Base-by-base conservation (phyloP, 2,888 invertebrate genomes). In the Conistra vaccinii region DNA sequence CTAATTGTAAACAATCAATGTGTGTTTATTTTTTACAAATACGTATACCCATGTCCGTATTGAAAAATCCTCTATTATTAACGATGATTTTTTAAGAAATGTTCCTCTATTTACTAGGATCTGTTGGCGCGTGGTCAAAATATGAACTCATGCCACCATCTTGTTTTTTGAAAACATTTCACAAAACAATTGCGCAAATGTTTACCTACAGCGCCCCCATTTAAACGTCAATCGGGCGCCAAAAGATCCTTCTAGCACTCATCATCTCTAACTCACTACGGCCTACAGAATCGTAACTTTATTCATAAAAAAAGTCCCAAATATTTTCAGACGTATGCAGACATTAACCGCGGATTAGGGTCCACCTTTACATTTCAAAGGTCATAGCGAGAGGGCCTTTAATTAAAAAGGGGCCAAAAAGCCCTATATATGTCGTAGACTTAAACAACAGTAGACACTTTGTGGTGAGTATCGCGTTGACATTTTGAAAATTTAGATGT, bases 401-500 rank as follows among this genome's bases (percentile, higher is more conserved):
- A 85, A 90, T 90, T 89, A 89, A 88, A 90, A 88, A 85, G 78
- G 73, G 86, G 73, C 66, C 83, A 51, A 63, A 80, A 85, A 85
- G 83, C 86, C 84, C 83, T 84, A 86, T 81, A 86, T 81, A 80
- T 76, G 73, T 69, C 69, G 65, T 78, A 75, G 86, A 87, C 81
- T 88, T 87, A 81, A 85, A 80, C 81, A 89, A 86, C 72, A 58
- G 53, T 67, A 9, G 23, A 48, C 10, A 75, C 74, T 85, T 85
- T 76, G 78, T 32, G 81, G 83, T 71, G 75, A 65, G 75, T 17
- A 77, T 3, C 66, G 39, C 58, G 58, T 60, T 72, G 66, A 69
- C 62, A 72, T 72, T 82, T 84, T 62, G 61, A 76, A 75, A 66
- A 76, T 82, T 58, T 67, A 48, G n/a, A 67, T 48, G 58, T 45